Evolutionary conservation across 2,888 invertebrate species (phyloP), one percentile per base, ranked within the genome.

Genomic region (Cheilosia variabilis): DNA sequence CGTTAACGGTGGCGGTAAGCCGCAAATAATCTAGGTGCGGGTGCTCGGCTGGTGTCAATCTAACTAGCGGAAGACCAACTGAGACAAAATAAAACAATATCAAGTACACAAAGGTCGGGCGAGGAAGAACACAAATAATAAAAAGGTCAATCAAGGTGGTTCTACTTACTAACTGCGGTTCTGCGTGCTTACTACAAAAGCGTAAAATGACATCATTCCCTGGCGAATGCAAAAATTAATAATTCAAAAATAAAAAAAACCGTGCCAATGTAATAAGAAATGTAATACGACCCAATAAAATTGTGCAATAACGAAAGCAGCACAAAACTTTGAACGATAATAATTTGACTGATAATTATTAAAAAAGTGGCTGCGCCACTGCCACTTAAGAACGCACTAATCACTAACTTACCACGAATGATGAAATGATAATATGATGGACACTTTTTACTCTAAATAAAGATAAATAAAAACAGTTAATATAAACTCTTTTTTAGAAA

Each of bases 181-280:
- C 76, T 80, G 80, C 52, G 80, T 77, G 77, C 68, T 86, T 76
- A 77, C 68, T 66, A 80, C 76, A 77, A 86, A 86, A 86, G 79
- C 75, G 69, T 68, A 77, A 79, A 80, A 86, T 86, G 86, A 86
- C 86, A 86, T 86, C 86, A 86, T 86, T 86, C 75, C 79, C 53
- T 43, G 41, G 41, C 47, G 45, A n/a, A 75, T 66, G 71, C 63
- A 50, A 79, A 55, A 63, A 41, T 47, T 79, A 75, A 71, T 63
- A 37, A 58, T 55, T 84, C 13, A 57, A 57, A 71, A 50, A 52
- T 45, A 31, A 17, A 65, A 66, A 69, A 58, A 69, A 69, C 27
- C 65, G 71, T 68, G 55, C 60, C 71, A 71, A 79, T 75, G 69
- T 22, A 79, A 71, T 60, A 60, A 69, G 52, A 69, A 79, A 75